Percentiles rank a stretch among this genome's conserved stretches.
Evolutionary conservation across 1,140 invertebrate species (phyloP).

Genomic region (Aphis gossypii): DNA sequence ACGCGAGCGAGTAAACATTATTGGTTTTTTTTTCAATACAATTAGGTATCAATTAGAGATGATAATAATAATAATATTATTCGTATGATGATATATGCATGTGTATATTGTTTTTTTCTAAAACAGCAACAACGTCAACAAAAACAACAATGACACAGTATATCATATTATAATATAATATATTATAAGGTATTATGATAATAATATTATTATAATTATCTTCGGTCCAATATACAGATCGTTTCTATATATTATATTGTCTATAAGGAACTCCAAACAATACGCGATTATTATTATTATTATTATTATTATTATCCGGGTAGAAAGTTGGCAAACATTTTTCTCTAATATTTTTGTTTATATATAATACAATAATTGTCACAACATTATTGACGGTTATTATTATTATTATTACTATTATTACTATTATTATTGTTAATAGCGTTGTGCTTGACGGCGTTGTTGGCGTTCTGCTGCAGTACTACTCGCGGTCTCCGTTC

Average conservation of each 20-base stretch:
- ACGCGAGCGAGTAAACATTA: not conserved
- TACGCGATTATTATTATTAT: not conserved
- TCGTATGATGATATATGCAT: not conserved
- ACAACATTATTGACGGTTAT: not conserved
- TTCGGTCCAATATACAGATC: not conserved
- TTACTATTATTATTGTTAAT: not conserved
- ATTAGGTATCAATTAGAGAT: not conserved
- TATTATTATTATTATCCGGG: not conserved
- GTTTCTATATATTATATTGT: not conserved
- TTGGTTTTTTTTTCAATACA: not conserved
- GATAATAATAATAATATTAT: not conserved
- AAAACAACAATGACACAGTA: not conserved
- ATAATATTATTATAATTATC: not conserved
- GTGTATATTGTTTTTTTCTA: not conserved
- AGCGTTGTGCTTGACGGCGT: not conserved
- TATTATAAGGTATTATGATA: not conserved
- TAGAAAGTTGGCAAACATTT: slow-evolving; percentile 53
- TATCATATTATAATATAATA: not conserved
- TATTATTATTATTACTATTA: slow-evolving; percentile 37
- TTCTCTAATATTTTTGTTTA: not conserved
- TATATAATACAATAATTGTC: not conserved
- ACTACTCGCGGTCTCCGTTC: slow-evolving; percentile 43
- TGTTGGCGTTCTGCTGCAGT: not conserved
- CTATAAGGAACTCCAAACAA: not conserved
- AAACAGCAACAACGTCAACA: not conserved